Evolutionary conservation across 2,888 invertebrate genomes (phyloP), one percentile per base, ranked within the genome.

Genomic region (Dryomyza anilis): DNA sequence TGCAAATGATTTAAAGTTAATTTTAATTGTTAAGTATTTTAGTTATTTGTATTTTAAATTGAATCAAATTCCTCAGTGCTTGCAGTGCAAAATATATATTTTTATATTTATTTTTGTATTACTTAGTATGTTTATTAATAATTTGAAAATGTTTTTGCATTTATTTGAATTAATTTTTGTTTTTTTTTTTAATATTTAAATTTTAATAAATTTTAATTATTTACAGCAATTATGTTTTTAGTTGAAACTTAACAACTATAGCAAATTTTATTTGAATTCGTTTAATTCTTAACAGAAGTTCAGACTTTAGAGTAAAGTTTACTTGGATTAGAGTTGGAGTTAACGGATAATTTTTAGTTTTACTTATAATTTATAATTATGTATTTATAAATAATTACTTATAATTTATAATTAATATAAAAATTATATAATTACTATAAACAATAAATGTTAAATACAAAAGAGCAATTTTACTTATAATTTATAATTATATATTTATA

Each of bases 1-100:
- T 21, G 6, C 14, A 14, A 14, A 50, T 43, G 14, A 14, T 3
- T n/a, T n/a, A 50, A 50, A 23, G 23, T 21, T 50, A 7, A 50
- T 50, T 50, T 50, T 50, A 3, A 23, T 7, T 39, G 39, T 39
- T 14, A 39, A 39, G n/a, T 39, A n/a, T 39, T 39, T 66, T 62
- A 48, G 8, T 60, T 30, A n/a, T 33, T 29, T 53, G 67, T 71
- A 71, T 73, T 77, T 80, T 79, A 78, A 78, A 79, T 81, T 80
- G 78, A 80, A 81, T 82, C 82, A 83, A 83, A 83, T 83, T 81
- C 83, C 83, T 82, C 81, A 82, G 82, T 83, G 83, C 83, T 82
- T 83, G 83, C 83, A 83, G 82, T 83, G 83, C 81, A 78, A 69
- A 61, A 63, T 56, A 57, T 67, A 68, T 69, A 71, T 67, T 65